Evolutionary conservation across 1,140 invertebrate genomes (phyloP).

Genomic region (Drosophila setifemur): DNA sequence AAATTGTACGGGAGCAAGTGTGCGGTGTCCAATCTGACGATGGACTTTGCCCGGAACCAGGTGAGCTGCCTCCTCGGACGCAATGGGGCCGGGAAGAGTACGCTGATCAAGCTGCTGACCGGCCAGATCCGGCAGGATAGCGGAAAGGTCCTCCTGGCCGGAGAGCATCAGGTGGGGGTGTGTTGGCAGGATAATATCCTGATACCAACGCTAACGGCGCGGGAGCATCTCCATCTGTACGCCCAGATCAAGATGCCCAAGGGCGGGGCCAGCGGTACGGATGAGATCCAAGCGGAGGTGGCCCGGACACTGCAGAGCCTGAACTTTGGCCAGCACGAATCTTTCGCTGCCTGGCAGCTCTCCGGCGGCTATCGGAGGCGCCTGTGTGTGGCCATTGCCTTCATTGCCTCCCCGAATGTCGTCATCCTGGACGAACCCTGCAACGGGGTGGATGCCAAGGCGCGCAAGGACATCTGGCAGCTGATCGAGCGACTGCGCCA

Average conservation of each 20-base stretch:
- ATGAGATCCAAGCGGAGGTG: slow-evolving; percentile 41
- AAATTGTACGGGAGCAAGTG: slow-evolving; percentile 83
- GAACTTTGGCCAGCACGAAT: slow-evolving; percentile 84
- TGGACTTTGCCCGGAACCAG: slow-evolving; percentile 84
- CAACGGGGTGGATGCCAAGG: slow-evolving; percentile 91
- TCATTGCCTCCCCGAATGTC: slow-evolving; percentile 87
- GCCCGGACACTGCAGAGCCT: slow-evolving; percentile 84
- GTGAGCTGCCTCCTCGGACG: slow-evolving; percentile 91
- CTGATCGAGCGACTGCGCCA: slow-evolving; percentile 87
- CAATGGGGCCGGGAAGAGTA: slow-evolving; percentile 93
- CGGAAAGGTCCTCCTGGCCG: slow-evolving; percentile 84
- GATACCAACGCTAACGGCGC: slow-evolving; percentile 89
- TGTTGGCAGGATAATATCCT: slow-evolving; percentile 94
- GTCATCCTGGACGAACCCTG: slow-evolving; percentile 94
- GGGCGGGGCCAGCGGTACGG: neutral
- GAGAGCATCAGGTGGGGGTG: slow-evolving; percentile 86
- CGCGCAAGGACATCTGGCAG: slow-evolving; percentile 89
- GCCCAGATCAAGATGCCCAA: slow-evolving; percentile 83
- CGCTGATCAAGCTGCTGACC: slow-evolving; percentile 88
- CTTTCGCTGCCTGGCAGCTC: slow-evolving; percentile 84
- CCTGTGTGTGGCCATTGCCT: slow-evolving; percentile 86
- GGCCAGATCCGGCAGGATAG: slow-evolving; percentile 85
- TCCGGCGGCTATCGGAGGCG: slow-evolving; percentile 86
- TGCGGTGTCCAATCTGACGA: slow-evolving; percentile 87
- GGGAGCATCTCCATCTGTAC: slow-evolving; percentile 92